phyloP scores from a whole-genome alignment of 1,140 invertebrate genomes.

The Caenorhabditis brenneri region DNA sequence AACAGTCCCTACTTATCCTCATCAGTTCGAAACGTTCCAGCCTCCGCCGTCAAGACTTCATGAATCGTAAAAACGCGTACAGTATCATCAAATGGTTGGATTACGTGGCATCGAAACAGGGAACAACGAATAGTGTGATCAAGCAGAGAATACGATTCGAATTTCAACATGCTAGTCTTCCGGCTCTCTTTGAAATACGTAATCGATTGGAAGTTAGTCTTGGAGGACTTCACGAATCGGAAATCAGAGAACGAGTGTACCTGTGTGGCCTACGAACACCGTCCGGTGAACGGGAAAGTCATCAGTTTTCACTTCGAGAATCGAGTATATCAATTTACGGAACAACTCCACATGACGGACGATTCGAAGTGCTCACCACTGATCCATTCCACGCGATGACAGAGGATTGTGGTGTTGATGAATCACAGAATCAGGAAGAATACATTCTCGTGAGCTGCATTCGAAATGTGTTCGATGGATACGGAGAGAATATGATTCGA shows the following conservation, averaged over 20 bases:
- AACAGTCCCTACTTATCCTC: not conserved
- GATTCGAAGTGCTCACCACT: constrained; percentile 7
- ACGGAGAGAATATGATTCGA: not conserved
- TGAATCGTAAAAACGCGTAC: constrained; percentile 21
- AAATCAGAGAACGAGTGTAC: not conserved
- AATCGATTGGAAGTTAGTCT: not conserved
- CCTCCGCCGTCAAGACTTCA: not conserved
- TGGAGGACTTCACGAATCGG: not conserved
- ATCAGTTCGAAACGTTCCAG: not conserved
- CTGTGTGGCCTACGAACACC: not conserved
- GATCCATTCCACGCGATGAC: constrained; percentile 28
- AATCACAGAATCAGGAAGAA: not conserved
- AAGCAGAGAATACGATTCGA: constrained; percentile 23
- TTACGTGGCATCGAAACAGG: not conserved
- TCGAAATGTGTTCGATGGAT: constrained; percentile 19
- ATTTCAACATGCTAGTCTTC: constrained; percentile 8
- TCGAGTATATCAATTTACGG: not conserved
- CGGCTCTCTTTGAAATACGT: constrained; percentile 4
- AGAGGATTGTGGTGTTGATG: not conserved
- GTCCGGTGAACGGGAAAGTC: not conserved
- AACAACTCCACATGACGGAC: not conserved
- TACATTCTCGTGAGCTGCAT: constrained; percentile 25
- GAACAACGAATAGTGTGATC: not conserved
- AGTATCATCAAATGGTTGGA: constrained; percentile 27
- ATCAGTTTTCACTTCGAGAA: not conserved